phyloP scores from a whole-genome alignment of 2,797 vertebrate species.

The Chiloscyllium punctatum region DNA sequence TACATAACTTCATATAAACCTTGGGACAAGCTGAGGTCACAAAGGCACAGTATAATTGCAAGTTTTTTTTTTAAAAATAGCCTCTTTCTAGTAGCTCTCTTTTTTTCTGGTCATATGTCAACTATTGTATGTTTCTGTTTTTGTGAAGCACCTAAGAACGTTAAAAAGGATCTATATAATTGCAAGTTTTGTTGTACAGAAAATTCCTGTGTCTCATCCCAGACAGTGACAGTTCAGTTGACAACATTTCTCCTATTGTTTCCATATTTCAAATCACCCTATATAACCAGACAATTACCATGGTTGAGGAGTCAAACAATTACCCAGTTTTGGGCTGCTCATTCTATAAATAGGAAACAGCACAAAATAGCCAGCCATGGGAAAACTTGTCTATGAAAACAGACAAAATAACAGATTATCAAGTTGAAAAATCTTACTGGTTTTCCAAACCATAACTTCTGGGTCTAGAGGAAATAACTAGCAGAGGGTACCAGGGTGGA shows the following conservation, averaged over 20 bases:
- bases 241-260: neutral
- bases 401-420: constrained; percentile 14
- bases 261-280: neutral
- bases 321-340: neutral
- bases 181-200: neutral
- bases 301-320: neutral
- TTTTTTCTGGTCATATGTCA: neutral
- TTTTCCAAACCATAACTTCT: neutral
- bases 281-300: neutral
- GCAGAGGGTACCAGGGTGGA: neutral
- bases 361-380: neutral
- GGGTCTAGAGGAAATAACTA: neutral
- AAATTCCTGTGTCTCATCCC: neutral
- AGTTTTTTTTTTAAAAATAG: neutral
- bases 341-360: neutral
- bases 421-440: neutral
- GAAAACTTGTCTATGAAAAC: neutral
- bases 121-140: neutral
- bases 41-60: neutral
- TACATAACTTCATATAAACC: neutral
- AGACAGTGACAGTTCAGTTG: neutral
- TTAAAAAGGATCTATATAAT: neutral
- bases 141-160: neutral
- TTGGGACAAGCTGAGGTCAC: neutral
- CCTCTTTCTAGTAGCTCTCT: neutral